Evolutionary conservation across 2,113 vertebrate genomes (phyloP).

Genomic region (Empidonax traillii): DNA sequence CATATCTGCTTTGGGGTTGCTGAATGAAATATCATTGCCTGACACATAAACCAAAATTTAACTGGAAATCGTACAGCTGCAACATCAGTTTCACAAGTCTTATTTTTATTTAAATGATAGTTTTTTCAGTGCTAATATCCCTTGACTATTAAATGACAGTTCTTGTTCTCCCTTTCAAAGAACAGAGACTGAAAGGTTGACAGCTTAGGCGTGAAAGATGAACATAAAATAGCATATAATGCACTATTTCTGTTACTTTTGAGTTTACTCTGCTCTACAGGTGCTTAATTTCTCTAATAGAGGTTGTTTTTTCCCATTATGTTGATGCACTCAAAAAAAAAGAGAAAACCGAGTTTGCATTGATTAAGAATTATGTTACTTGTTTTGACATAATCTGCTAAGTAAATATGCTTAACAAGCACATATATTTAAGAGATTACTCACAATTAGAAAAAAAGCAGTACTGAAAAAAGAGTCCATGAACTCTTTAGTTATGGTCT

Average conservation of each 20-base stretch:
- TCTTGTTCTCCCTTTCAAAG: neutral
- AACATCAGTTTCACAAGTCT: neutral
- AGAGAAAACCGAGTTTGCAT: neutral
- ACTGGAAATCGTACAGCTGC: neutral
- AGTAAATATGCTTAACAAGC: neutral
- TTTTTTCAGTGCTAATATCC: constrained; percentile 7
- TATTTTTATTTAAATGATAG: constrained; percentile 24
- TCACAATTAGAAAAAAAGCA: neutral
- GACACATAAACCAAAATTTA: neutral
- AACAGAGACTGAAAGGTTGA: constrained; percentile 1
- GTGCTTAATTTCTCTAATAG: neutral
- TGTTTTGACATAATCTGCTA: neutral
- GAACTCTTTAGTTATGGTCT: neutral
- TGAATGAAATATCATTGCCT: neutral
- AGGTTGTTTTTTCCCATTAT: neutral
- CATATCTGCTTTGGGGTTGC: neutral
- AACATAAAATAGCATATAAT: neutral
- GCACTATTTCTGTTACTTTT: constrained; percentile 1
- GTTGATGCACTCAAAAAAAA: neutral
- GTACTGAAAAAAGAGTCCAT: neutral
- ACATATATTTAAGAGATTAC: neutral
- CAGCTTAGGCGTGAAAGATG: neutral
- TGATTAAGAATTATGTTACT: neutral
- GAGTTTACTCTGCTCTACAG: neutral
- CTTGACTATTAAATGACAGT: constrained; percentile 25